Evolutionary conservation across 1,140 invertebrate genomes (phyloP).

Genomic region (Andrena cerasifolii): DNA sequence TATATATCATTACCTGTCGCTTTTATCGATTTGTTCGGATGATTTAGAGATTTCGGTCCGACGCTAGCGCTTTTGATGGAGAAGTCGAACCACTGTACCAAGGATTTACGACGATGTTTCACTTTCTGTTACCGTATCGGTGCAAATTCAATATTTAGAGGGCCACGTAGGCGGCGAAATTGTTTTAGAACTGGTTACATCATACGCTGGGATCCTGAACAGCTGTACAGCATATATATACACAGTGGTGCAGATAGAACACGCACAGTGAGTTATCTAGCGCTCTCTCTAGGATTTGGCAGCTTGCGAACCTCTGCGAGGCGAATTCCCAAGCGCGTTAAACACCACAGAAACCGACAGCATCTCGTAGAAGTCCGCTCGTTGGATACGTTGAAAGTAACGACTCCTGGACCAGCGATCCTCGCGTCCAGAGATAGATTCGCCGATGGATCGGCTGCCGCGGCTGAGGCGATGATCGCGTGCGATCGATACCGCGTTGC

Average conservation of each 20-base stretch:
- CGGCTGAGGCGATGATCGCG: conserved; percentile 36
- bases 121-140: too few relatives aligned
- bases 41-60: neutral
- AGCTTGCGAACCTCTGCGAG: neutral
- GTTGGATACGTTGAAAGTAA: conserved; percentile 17
- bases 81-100: conserved; percentile 14
- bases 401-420: conserved; percentile 29
- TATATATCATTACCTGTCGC: conserved; percentile 23
- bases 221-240: too few relatives aligned
- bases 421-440: conserved; percentile 22
- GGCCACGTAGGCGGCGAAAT: too few relatives aligned
- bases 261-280: too few relatives aligned
- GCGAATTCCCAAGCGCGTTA: neutral
- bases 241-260: too few relatives aligned
- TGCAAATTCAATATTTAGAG: too few relatives aligned
- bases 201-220: too few relatives aligned
- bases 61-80: neutral
- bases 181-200: too few relatives aligned
- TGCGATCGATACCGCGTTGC: conserved; percentile 38
- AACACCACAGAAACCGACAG: neutral
- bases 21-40: conserved; percentile 27
- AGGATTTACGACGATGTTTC: neutral
- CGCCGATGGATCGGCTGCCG: conserved; percentile 35
- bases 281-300: too few relatives aligned
- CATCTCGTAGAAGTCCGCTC: neutral